phyloP scores from a whole-genome alignment of 1,140 invertebrate genomes.

The Magallana angulata region DNA sequence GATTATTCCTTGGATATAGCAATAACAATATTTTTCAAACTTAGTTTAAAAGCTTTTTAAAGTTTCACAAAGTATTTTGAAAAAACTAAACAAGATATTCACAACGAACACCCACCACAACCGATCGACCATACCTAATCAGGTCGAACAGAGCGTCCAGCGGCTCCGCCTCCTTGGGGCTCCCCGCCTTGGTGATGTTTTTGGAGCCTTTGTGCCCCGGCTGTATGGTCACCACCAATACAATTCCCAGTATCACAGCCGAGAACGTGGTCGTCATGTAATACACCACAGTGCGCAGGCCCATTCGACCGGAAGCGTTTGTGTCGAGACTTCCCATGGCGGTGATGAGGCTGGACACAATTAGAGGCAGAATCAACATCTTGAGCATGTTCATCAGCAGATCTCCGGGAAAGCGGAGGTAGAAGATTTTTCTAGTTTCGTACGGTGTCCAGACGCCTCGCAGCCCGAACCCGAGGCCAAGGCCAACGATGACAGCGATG shows the following conservation, averaged over 20 bases:
- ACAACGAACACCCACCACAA: background rate
- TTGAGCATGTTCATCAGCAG: constrained; percentile 81
- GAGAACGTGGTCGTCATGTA: constrained; percentile 93
- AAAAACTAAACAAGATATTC: too few species aligned
- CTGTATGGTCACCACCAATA: constrained; percentile 73
- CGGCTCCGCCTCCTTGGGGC: constrained; percentile 60
- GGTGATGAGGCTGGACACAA: constrained; percentile 79
- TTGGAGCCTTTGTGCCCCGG: constrained; percentile 66
- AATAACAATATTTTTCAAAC: too few species aligned
- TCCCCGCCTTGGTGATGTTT: constrained; percentile 58
- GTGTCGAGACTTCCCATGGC: constrained; percentile 72
- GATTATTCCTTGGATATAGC: too few species aligned
- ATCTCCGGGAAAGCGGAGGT: constrained; percentile 79
- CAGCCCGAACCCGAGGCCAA: constrained; percentile 63
- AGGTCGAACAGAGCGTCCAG: constrained; percentile 93
- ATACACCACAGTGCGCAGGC: constrained; percentile 88
- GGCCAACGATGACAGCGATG: constrained; percentile 64
- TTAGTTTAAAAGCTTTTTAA: too few species aligned
- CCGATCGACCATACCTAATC: constrained; percentile 85
- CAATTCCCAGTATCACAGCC: constrained; percentile 73
- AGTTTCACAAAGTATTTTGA: too few species aligned
- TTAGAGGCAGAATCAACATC: constrained; percentile 80
- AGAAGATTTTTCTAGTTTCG: constrained; percentile 71
- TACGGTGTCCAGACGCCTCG: constrained; percentile 60
- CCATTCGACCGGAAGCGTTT: constrained; percentile 71